Evolutionary conservation across 2,888 invertebrate genomes (phyloP).

Genomic region (Mythimna ferrago): DNA sequence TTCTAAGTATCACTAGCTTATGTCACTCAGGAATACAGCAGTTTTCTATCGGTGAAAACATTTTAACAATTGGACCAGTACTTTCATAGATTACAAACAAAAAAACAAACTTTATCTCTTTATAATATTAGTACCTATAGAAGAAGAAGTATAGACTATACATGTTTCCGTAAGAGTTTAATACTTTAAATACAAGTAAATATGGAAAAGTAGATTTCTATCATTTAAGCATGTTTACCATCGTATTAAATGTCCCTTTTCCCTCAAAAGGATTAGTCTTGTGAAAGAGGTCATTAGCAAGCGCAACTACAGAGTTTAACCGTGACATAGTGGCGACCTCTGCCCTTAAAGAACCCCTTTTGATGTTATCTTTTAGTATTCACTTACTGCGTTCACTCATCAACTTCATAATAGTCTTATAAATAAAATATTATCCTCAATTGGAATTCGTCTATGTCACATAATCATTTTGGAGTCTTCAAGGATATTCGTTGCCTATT

Average conservation of each 20-base stretch:
- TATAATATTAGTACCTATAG: too few relatives aligned
- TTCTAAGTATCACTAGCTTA: too few relatives aligned
- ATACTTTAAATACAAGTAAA: not conserved
- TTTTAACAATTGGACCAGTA: too few relatives aligned
- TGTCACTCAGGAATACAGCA: too few relatives aligned
- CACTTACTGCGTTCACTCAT: conserved; percentile 10
- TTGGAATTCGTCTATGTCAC: not conserved
- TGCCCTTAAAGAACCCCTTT: conserved; percentile 34
- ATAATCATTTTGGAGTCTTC: conserved; percentile 9
- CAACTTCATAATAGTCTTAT: conserved; percentile 14
- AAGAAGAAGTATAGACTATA: not conserved
- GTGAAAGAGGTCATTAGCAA: conserved; percentile 46
- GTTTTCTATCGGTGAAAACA: too few relatives aligned
- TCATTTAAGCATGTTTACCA: conserved; percentile 20
- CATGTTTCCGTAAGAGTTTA: conserved; percentile 1
- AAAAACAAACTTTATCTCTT: too few relatives aligned
- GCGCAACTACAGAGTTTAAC: conserved; percentile 27
- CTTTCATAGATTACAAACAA: too few relatives aligned
- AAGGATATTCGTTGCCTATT: conserved; percentile 9
- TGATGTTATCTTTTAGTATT: conserved; percentile 25
- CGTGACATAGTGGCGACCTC: conserved; percentile 31
- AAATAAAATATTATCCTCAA: conserved; percentile 9
- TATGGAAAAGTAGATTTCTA: conserved; percentile 15
- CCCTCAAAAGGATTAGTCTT: conserved; percentile 36
- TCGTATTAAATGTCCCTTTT: conserved; percentile 17